A percentile compares a stretch with the other conserved stretches of the same genome.
phyloP scores from a whole-genome alignment of 2,113 vertebrate genomes.

The Poicephalus meyeri region DNA sequence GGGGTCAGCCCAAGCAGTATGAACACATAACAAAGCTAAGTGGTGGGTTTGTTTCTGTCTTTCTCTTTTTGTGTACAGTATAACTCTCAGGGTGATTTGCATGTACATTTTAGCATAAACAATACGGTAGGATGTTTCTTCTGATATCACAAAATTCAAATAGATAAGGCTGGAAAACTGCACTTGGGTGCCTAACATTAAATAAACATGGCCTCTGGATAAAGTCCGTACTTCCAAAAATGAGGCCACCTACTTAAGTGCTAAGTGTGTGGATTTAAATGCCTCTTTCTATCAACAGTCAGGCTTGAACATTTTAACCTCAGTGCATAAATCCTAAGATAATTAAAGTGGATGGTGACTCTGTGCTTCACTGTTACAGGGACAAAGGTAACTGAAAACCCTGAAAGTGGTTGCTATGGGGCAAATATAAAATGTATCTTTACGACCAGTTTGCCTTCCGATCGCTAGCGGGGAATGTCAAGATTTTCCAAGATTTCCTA shows the following conservation, averaged over 20 bases:
- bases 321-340: neutral
- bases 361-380: neutral
- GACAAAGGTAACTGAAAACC: neutral
- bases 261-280: neutral
- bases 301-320: neutral
- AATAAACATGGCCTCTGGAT: slow-evolving; percentile 51
- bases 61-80: neutral
- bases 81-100: neutral
- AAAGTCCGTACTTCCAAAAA: slow-evolving; percentile 28
- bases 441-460: neutral
- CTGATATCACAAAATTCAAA: neutral
- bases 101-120: neutral
- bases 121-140: neutral
- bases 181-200: slow-evolving; percentile 43
- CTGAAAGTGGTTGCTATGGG: neutral
- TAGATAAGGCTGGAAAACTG: neutral
- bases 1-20: neutral
- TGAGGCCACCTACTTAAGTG: slow-evolving; percentile 35
- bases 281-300: neutral
- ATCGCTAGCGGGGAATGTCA: fast-evolving
- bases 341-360: neutral
- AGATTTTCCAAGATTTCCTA: neutral
- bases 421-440: neutral
- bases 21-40: neutral
- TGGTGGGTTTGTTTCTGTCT: neutral